Percentiles rank a stretch among this genome's conserved stretches.
Conservation (phyloP, 2,113 vertebrate species). For the Amphiprion ocellaris region DNA sequence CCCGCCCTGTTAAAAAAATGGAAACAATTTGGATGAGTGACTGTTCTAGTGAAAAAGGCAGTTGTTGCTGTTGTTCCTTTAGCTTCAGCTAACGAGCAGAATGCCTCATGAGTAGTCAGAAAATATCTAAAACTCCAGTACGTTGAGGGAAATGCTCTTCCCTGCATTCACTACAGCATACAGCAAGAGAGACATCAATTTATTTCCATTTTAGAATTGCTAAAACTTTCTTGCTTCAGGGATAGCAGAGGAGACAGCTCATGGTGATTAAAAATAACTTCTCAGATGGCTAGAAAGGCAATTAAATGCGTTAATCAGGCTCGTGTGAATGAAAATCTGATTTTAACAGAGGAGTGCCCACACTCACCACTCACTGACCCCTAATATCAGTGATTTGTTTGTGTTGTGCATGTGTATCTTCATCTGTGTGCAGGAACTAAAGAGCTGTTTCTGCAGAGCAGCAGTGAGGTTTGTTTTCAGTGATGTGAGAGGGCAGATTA, state of each 20-base stretch:
- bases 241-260: slow-evolving; percentile 9
- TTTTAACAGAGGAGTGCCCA: slow-evolving; percentile 3
- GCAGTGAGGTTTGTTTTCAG: slow-evolving; percentile 43
- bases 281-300: slow-evolving; percentile 23
- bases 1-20: too few species aligned
- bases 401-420: background rate
- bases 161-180: background rate
- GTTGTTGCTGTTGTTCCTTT: background rate
- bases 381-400: slow-evolving; percentile 5
- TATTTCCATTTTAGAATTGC: slow-evolving; percentile 26
- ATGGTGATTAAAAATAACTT: slow-evolving; percentile 36
- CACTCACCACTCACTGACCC: background rate
- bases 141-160: slow-evolving; percentile 20
- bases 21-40: background rate
- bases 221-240: slow-evolving; percentile 31
- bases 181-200: too few species aligned
- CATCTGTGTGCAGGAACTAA: slow-evolving; percentile 16
- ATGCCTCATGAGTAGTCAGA: slow-evolving; percentile 19
- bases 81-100: slow-evolving; percentile 40
- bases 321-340: slow-evolving; percentile 18
- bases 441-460: slow-evolving; percentile 48
- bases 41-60: background rate
- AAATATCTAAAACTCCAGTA: background rate
- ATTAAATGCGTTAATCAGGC: slow-evolving; percentile 21
- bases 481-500: slow-evolving; percentile 49